Percentiles rank a stretch among this genome's conserved stretches.
Conservation (phyloP, 2,888 invertebrate species). For the Cephus runcator region DNA sequence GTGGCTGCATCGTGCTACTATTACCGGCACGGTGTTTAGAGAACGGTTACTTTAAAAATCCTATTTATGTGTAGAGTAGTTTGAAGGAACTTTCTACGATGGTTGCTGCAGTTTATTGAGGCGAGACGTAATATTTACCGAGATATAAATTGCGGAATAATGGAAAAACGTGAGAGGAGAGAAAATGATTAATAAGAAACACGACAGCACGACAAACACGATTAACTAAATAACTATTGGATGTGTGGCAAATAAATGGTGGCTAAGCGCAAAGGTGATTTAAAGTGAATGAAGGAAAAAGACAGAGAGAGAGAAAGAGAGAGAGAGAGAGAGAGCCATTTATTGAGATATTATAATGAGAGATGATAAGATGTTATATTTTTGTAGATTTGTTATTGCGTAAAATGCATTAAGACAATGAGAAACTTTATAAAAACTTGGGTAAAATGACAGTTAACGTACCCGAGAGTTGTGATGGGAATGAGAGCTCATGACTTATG, state of each 20-base stretch:
- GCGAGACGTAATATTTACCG: background rate
- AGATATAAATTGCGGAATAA: background rate
- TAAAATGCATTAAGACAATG: slow-evolving; percentile 62
- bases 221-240: slow-evolving; percentile 37
- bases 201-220: slow-evolving; percentile 46
- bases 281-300: slow-evolving; percentile 11
- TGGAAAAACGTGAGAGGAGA: slow-evolving; percentile 6
- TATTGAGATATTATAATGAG: slow-evolving; percentile 57
- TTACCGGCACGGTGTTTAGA: slow-evolving; percentile 21
- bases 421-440: slow-evolving; percentile 55
- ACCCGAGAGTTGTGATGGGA: slow-evolving; percentile 14
- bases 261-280: slow-evolving; percentile 35
- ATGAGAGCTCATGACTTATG: slow-evolving; percentile 9
- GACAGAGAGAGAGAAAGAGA: slow-evolving; percentile 14
- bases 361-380: slow-evolving; percentile 61
- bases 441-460: slow-evolving; percentile 38
- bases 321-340: slow-evolving; percentile 43
- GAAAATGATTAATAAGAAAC: slow-evolving; percentile 27
- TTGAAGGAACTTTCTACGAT: slow-evolving; percentile 43
- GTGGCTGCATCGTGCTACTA: slow-evolving; percentile 11
- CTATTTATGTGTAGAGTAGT: slow-evolving; percentile 52
- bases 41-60: slow-evolving; percentile 31
- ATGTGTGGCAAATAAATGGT: slow-evolving; percentile 26
- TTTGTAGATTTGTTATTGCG: slow-evolving; percentile 66
- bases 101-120: slow-evolving; percentile 32